Evolutionary conservation across 1,140 invertebrate genomes (phyloP).

Genomic region (Theocolax elegans): DNA sequence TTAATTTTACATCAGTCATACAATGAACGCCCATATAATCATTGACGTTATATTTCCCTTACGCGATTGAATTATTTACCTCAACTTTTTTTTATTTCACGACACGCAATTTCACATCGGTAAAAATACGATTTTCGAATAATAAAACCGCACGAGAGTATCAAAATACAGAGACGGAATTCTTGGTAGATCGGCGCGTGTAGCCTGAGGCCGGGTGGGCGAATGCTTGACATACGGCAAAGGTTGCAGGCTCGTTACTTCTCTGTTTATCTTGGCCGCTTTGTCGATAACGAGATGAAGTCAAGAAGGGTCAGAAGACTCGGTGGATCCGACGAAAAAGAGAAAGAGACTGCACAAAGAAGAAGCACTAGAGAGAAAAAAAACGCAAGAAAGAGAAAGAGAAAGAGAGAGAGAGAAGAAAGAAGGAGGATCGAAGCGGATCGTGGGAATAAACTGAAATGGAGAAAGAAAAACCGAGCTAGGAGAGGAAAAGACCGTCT

Average conservation of each 20-base stretch:
- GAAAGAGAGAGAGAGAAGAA: not conserved
- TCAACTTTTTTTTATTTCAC: no score
- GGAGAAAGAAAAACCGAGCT: not conserved
- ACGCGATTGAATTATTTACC: no score
- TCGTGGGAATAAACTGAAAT: not conserved
- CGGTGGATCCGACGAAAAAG: not conserved
- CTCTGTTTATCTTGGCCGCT: slow-evolving; percentile 27
- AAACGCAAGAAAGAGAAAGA: not conserved
- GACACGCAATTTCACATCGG: no score
- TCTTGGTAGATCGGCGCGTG: slow-evolving; percentile 12
- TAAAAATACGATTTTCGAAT: not conserved
- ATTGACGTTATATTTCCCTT: no score
- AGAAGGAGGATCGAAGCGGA: not conserved
- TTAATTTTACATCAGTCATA: no score
- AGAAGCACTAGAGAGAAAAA: not conserved
- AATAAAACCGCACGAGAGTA: slow-evolving; percentile 7
- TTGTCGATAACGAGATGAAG: slow-evolving; percentile 43
- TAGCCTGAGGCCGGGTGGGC: slow-evolving; percentile 7
- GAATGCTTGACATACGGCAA: slow-evolving; percentile 4
- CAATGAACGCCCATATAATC: no score
- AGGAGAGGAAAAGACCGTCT: not conserved
- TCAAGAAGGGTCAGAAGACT: not conserved
- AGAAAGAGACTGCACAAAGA: not conserved
- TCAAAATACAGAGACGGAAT: slow-evolving; percentile 2
- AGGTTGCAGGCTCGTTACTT: slow-evolving; percentile 40